Evolutionary conservation across 1,140 invertebrate genomes (phyloP).

Genomic region (Drosophila ohnishii): DNA sequence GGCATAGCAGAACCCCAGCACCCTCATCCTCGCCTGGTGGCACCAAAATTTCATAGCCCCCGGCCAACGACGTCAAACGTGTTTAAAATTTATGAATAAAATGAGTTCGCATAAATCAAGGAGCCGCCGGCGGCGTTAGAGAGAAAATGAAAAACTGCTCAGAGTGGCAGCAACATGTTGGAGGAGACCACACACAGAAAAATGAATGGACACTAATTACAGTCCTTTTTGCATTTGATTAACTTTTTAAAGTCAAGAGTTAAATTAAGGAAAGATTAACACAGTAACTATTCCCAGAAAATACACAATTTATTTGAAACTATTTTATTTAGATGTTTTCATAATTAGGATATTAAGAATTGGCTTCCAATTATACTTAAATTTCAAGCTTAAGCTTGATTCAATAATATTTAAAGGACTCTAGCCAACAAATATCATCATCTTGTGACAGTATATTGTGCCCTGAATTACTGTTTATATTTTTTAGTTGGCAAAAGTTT

Average conservation of each 20-base stretch:
- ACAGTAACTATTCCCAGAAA: too few species aligned
- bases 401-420: background rate
- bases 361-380: background rate
- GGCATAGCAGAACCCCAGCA: conserved; percentile 8
- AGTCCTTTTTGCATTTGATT: background rate
- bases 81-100: conserved; percentile 80
- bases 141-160: conserved; percentile 60
- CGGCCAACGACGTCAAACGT: conserved; percentile 45
- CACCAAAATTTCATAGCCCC: conserved; percentile 25
- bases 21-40: background rate
- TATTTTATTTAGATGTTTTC: too few species aligned
- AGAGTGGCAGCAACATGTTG: conserved; percentile 34
- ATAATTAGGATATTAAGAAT: background rate
- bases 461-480: background rate
- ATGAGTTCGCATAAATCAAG: conserved; percentile 77
- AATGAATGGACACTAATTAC: conserved; percentile 1
- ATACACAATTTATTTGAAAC: background rate
- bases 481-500: conserved; percentile 13
- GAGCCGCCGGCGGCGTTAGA: conserved; percentile 27
- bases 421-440: background rate
- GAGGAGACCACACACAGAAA: conserved; percentile 17
- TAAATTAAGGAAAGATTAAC: background rate
- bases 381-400: background rate
- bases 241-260: background rate
- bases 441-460: too few species aligned